Evolutionary conservation across 2,113 vertebrate genomes (phyloP), one percentile per base, ranked within the genome.

Genomic region (Rallus limicola): DNA sequence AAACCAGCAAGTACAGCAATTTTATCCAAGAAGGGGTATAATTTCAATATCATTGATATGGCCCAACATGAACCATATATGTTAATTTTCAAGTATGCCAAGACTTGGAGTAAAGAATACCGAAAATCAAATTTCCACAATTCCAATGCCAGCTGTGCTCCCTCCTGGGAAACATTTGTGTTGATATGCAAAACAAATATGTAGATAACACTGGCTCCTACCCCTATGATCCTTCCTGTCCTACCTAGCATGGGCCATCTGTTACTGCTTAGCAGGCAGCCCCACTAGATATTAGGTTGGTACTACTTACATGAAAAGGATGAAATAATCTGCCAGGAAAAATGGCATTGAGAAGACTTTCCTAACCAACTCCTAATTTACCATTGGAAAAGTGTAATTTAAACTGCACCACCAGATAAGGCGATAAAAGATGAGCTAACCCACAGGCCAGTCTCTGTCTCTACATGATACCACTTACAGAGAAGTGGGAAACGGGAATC

Each of bases 11-110:
- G 81, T 36, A 65, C 63, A 96, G 90, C 44, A 12, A 63, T 97
- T 98, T 96, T 85, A 67, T 91, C 82, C 58, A 80, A 93, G 75
- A 86, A 91, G 55, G 80, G 62, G 36, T 97, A 90, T 95, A 82
- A 95, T 97, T 95, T 97, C 36, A 91, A 15, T 31, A 89, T 82
- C 93, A 90, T 82, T 97, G 94, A 94, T 76, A 74, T n/a, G 90
- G 67, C 58, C 86, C 81, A 85, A 88, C 70, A 82, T 55, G 88
- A 97, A 95, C 88, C 88, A 92, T 83, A 95, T 80, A 65, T 42
- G 13, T 83, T 72, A 82, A 81, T 91, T 94, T 92, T 53, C 62
- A 90, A 68, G 60, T 76, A 74, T 83, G 91, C 44, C 70, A 86
- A 93, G 67, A 63, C 59, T 82, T 76, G 89, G 36, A 88, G 86